Base-by-base conservation (phyloP, 2,888 invertebrate genomes). In the Eugnorisma glareosa region DNA sequence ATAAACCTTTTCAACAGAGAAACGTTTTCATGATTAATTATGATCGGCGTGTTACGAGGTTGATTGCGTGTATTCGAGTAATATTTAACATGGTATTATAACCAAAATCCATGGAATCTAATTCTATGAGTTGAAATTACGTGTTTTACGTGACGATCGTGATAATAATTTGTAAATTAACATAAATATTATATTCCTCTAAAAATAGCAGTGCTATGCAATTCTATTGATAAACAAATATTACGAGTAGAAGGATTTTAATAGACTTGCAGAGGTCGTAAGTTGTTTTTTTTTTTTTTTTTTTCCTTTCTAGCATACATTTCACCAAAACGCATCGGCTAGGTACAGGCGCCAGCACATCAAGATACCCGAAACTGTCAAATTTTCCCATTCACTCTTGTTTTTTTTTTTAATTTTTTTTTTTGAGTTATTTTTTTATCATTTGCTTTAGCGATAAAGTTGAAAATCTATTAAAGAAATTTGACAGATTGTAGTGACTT, bases 21-120 rank as follows among this genome's bases (percentile, higher is more conserved):
- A 15, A 40, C 31, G 13, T 5, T 24, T 63, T 75, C n/a, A 43
- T 48, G 18, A 61, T 61, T 57, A 18, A 43, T n/a, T n/a, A n/a
- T n/a, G n/a, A n/a, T n/a, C n/a, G n/a, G n/a, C n/a, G n/a, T n/a
- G n/a, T n/a, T n/a, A n/a, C n/a, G n/a, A n/a, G 15, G 21, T 15
- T 67, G 45, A 77, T 77, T 67, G 21, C 31, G 45, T 54, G 28
- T 54, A 51, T 76, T 64, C 24, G 24, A 24, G 8, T 28, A 6
- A 18, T 63, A 43, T 63, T 51, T 35, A 75, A 48, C 7, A 31
- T n/a, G 5, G n/a, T 35, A 24, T 18, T 43, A 11, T 35, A 35
- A 43, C 18, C 40, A 18, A 63, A 43, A 24, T 54, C 11, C 31
- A 43, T 8, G 10, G 11, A 64, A 15, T 54, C 18, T 0, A 28